Evolutionary conservation across 2,113 vertebrate species (phyloP), one percentile per base, ranked within the genome.

Genomic region (Pyxicephalus adspersus): DNA sequence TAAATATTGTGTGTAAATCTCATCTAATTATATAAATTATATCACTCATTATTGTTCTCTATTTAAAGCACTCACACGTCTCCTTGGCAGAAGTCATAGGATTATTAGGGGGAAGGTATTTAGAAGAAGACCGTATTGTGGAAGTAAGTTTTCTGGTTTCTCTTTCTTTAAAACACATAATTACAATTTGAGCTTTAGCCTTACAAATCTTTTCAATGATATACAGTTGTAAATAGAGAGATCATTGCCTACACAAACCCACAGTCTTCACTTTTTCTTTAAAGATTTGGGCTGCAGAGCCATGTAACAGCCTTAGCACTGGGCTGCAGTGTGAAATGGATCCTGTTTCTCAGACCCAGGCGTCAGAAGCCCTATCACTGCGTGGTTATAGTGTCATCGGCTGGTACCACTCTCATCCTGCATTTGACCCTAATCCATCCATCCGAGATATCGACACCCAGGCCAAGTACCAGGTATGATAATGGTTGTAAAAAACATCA

Each of bases 291-390:
- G 94, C 93, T 23, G 97, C 97, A 29, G 97, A 98, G 86, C 98
- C 98, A 0, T 99, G 98, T 84, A 98, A 93, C 85, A 99, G 97
- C 28, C 92, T 98, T 83, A 99, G 98, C 64, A 99, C 98, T 0
- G 97, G 97, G 0, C 85, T 99, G 76, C 98, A 99, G 89, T 99
- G 98, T 0, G 98, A 99, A 90, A 99, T 99, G 98, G 98, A 99
- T 78, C 95, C 97, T 0, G 93, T 99, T 5, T 97, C 97, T 50
- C 98, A 99, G 60, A 99, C 97, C 0, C 96, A 96, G 85, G 98
- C 97, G 38, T 97, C 96, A 0, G 97, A 99, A 60, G 75, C 91
- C 1, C 90, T 99, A 85, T 93, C 93, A 0, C 89, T 90, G 17
- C 87, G 95, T 77, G 98, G 98, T 6, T 92, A 92, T 84, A 89